Base-by-base conservation (phyloP, 2,113 vertebrate species). In the Apteryx mantelli region DNA sequence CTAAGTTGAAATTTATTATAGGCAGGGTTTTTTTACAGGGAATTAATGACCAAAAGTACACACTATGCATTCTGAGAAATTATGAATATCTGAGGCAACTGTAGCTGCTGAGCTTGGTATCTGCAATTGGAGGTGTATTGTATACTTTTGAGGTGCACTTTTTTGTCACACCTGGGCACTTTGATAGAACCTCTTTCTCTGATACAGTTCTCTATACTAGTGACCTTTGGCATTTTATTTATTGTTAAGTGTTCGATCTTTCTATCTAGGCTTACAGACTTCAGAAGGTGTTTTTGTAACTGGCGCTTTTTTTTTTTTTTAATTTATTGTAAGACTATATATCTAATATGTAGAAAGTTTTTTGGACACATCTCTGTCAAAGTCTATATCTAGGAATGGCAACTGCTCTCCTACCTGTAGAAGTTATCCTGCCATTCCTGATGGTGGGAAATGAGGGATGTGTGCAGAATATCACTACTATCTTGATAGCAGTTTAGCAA, bases 51-150 rank as follows among this genome's bases (percentile, higher is more conserved):
- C 28, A 64, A 69, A 65, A 82, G 3, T 48, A 32, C 21, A 55
- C 44, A 34, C 17, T 75, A 48, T 48, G 8, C 42, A 30, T 86
- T 86, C 24, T 78, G 24, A 60, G 73, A 10, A n/a, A 87, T 89
- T 11, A 19, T 19, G 14, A 61, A 2, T 38, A 82, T 48, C 48
- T 48, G 71, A 89, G 50, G 40, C 19, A 56, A 44, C 56, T 48
- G 55, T 63, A 76, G 78, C 38, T 86, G 56, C 48, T 87, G 52
- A 69, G 25, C 68, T 88, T 82, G 84, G 42, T 79, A 21, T 38
- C 52, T 65, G 38, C 66, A 52, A 16, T 20, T 79, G 53, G 50
- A 90, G 50, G 63, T 0, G 0, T 5, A 2, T 4, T 44, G 3
- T 68, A 50, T 25, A 14, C 34, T 83, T 94, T 36, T 84, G 75